Percentiles rank a stretch among this genome's conserved stretches.
Conservation (phyloP, 2,888 invertebrate genomes). For the Aspidiotus destructor region DNA sequence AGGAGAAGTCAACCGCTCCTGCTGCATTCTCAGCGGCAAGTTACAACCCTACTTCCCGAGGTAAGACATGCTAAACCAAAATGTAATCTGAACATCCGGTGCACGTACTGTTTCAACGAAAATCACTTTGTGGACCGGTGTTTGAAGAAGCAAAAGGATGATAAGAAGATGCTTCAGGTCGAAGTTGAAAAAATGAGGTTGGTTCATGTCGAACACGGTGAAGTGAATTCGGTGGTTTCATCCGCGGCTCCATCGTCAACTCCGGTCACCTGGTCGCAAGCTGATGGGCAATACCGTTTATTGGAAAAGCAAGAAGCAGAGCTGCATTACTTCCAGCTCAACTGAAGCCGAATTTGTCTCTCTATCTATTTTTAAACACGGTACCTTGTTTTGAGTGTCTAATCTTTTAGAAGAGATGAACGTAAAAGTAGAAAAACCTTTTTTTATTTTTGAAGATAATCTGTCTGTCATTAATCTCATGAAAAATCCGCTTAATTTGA, state of each 20-base stretch:
- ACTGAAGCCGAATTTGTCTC: neutral
- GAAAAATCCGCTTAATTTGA: neutral
- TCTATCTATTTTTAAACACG: neutral
- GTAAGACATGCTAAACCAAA: no score
- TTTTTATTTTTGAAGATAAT: neutral
- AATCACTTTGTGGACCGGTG: conserved; percentile 1
- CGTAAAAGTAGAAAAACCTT: neutral
- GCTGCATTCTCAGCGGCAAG: no score
- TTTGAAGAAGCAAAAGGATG: neutral
- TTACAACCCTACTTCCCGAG: no score
- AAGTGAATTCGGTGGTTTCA: no score
- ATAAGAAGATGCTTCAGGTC: neutral
- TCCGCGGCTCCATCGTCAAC: no score
- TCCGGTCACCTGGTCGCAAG: neutral
- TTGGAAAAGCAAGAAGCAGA: neutral
- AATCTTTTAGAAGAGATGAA: neutral
- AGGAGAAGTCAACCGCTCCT: no score
- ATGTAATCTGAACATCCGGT: no score
- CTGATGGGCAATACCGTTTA: neutral
- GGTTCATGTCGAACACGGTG: neutral
- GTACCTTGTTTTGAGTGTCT: neutral
- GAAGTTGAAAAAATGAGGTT: neutral
- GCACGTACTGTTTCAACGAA: conserved; percentile 3
- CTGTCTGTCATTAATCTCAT: neutral
- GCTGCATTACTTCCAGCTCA: neutral